These are phyloP conservation scores for Larimichthys polyactis DNA, from an alignment of 2,113 vertebrate genomes.

Conservation along the genomic window DNA sequence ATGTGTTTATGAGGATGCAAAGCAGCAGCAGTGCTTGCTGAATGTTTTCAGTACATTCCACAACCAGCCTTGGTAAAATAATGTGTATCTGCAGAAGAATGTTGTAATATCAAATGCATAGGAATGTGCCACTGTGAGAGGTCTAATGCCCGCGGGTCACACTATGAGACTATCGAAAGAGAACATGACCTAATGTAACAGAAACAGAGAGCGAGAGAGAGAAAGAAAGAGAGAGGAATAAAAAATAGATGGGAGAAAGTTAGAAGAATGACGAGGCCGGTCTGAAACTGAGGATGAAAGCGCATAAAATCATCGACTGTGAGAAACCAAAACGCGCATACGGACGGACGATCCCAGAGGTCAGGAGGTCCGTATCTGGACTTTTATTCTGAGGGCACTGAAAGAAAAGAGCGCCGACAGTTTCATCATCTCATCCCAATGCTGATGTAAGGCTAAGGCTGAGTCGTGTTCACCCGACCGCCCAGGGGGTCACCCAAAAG, in stretches of 20 bases:
- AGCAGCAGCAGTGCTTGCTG: neutral
- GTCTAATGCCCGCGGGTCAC: neutral
- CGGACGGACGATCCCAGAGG: slow-evolving; percentile 27
- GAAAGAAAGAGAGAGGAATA: neutral
- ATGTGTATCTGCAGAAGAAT: neutral
- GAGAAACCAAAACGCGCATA: neutral
- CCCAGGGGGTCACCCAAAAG: slow-evolving; percentile 15
- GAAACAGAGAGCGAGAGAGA: neutral
- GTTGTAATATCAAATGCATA: neutral
- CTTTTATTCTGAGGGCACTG: slow-evolving; percentile 18
- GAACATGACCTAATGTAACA: neutral
- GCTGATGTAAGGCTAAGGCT: slow-evolving; percentile 45
- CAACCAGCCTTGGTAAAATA: neutral
- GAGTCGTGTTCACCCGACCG: slow-evolving; percentile 24
- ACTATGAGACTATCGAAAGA: neutral
- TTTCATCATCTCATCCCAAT: slow-evolving; percentile 55
- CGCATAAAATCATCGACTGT: slow-evolving; percentile 11
- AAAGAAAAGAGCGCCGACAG: slow-evolving; percentile 19
- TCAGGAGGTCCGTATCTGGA: slow-evolving; percentile 38
- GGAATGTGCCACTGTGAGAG: neutral
- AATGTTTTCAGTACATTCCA: neutral
- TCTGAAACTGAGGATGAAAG: slow-evolving; percentile 12
- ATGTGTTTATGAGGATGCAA: too few relatives aligned
- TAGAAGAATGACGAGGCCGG: neutral
- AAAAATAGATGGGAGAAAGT: neutral